Conservation (phyloP, 1,140 invertebrate species). For the Oryzaephilus surinamensis region DNA sequence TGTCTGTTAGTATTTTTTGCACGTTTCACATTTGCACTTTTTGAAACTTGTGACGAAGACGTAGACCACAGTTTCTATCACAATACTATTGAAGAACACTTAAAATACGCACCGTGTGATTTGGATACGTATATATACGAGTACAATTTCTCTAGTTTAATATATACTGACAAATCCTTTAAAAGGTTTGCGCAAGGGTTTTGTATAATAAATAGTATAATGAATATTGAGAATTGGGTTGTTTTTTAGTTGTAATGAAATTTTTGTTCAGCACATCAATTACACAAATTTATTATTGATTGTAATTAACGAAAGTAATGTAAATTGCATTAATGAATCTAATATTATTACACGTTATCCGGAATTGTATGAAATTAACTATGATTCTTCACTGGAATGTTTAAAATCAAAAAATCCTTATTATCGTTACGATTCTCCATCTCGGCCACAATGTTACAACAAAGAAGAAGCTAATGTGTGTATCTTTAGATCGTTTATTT, state of each 20-base stretch:
- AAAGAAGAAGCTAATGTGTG: conserved; percentile 9
- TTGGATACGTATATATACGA: not conserved
- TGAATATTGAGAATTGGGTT: no score
- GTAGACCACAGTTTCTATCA: conserved; percentile 3
- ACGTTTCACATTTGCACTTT: no score
- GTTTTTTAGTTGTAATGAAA: no score
- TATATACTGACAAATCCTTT: no score
- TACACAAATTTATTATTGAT: conserved; percentile 2
- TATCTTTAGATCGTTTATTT: no score
- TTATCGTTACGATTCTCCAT: no score
- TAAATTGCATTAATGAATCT: not conserved
- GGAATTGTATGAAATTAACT: conserved; percentile 5
- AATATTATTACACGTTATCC: not conserved
- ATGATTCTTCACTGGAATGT: conserved; percentile 8
- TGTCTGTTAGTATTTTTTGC: no score
- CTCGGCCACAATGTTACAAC: conserved; percentile 10
- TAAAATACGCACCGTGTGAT: conserved; percentile 3
- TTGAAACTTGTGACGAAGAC: conserved; percentile 2
- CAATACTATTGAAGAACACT: conserved; percentile 2
- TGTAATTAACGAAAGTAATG: not conserved
- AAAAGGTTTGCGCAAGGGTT: no score
- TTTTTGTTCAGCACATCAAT: not conserved
- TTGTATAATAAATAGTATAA: no score
- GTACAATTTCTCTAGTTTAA: not conserved
- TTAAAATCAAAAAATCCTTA: not conserved